Conservation (phyloP, 2,888 invertebrate species). For the Ornithoptera alexandrae region DNA sequence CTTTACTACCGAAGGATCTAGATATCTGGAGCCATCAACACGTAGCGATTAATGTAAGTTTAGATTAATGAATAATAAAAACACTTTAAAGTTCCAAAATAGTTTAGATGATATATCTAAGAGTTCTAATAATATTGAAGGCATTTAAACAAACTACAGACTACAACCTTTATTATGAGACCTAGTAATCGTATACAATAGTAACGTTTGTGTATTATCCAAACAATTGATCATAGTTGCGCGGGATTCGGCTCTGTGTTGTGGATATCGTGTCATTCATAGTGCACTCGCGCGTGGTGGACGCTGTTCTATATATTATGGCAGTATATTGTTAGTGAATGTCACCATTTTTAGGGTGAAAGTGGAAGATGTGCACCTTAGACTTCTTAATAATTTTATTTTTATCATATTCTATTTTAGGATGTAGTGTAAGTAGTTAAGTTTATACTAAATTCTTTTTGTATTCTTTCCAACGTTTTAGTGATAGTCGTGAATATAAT, state of each 20-base stretch:
- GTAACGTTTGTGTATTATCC: slow-evolving; percentile 23
- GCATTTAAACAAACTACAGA: slow-evolving; percentile 1
- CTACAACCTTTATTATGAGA: slow-evolving; percentile 24
- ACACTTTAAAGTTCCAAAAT: neutral
- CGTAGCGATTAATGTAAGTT: neutral
- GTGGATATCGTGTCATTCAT: slow-evolving; percentile 30
- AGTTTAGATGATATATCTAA: neutral
- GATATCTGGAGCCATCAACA: too few relatives aligned
- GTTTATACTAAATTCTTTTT: neutral
- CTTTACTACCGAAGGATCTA: too few relatives aligned
- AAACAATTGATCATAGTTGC: slow-evolving; percentile 19
- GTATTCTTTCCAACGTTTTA: too few relatives aligned
- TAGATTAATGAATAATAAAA: neutral
- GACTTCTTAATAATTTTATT: slow-evolving; percentile 33
- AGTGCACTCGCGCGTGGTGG: slow-evolving; percentile 48
- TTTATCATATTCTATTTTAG: slow-evolving; percentile 17
- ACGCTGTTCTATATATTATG: slow-evolving; percentile 45
- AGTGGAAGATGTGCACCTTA: slow-evolving; percentile 49
- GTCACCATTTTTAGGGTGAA: slow-evolving; percentile 41
- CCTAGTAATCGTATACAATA: slow-evolving; percentile 20
- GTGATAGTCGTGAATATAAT: too few relatives aligned
- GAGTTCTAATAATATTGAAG: slow-evolving; percentile 11
- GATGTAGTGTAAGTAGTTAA: slow-evolving; percentile 19
- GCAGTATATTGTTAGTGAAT: slow-evolving; percentile 22
- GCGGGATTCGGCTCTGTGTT: slow-evolving; percentile 11